Evolutionary conservation across 2,113 vertebrate species (phyloP).

Genomic region (Alligator sinensis): DNA sequence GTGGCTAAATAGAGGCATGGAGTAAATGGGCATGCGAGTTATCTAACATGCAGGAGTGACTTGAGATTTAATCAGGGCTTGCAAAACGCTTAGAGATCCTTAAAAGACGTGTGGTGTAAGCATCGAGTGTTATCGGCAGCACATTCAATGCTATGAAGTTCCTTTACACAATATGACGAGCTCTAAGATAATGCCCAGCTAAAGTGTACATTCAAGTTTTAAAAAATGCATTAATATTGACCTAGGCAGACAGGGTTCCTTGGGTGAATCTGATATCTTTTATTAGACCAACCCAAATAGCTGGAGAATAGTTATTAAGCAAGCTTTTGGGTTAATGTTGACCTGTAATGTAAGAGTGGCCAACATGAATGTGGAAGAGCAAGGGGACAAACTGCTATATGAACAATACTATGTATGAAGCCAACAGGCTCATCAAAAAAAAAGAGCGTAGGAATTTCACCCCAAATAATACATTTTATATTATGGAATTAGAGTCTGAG

Average conservation of each 20-base stretch:
- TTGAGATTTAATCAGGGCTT: neutral
- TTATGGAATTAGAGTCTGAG: neutral
- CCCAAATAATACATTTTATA: neutral
- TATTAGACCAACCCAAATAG: too few species aligned
- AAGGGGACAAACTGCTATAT: neutral
- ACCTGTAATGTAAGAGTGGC: neutral
- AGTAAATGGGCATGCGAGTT: neutral
- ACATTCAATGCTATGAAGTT: neutral
- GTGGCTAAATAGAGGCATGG: accelerated
- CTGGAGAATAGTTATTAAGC: too few species aligned
- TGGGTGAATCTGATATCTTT: too few species aligned
- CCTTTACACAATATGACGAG: neutral
- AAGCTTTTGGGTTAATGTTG: neutral
- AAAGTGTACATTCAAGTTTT: neutral
- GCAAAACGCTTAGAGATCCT: neutral
- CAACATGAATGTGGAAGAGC: neutral
- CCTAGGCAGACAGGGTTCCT: neutral
- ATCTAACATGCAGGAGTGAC: neutral
- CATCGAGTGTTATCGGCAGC: neutral
- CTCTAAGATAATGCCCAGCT: neutral
- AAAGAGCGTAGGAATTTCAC: neutral
- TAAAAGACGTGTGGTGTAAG: neutral
- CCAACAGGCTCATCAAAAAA: neutral
- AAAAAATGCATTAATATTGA: neutral
- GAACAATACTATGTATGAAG: neutral